Evolutionary conservation across 2,113 vertebrate genomes (phyloP), one percentile per base, ranked within the genome.

Genomic region (Vombatus ursinus): DNA sequence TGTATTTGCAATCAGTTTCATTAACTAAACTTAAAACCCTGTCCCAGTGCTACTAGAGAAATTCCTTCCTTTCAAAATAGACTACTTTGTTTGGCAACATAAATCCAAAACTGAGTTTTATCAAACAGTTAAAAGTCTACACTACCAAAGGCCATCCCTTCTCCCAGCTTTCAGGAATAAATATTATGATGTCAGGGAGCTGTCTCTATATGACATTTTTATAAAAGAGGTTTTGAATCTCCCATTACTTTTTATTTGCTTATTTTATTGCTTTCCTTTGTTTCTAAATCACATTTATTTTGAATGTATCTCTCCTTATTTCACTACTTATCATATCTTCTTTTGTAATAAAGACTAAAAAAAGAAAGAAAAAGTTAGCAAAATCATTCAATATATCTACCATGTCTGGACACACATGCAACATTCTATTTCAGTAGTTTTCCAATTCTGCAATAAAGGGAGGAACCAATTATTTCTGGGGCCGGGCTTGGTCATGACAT

Each of bases 41-140:
- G 10, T 44, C 8, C 26, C 92, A 84, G 0, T 50, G 44, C 91
- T 96, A 93, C 91, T 95, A 92, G n/a, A 54, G 61, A 97, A 89
- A 52, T 90, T 90, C 90, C 93, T 95, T 77, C 28, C 92, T 96
- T 93, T 37, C 3, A 61, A 91, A 91, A 49, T 31, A 51, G 28
- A n/a, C 37, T 94, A 37, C 16, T 50, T 96, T 92, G 0, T 50
- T 49, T 47, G 47, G 44, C 47, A 90, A 28, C 9, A 49, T 47
- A 2, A 90, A 28, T 50, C 23, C 23, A 90, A 28, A 90, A 11
- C 2, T 50, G 26, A 49, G 8, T 48, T 25, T 50, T 49, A 26
- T 22, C 28, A 90, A 90, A 2, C 8, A 90, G 47, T 90, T 49
- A 90, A 90, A 49, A 90, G 25, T 90, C 11, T 90, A 28, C 1